phyloP scores from a whole-genome alignment of 2,888 invertebrate genomes.

The Kryphioiulus occultus region DNA sequence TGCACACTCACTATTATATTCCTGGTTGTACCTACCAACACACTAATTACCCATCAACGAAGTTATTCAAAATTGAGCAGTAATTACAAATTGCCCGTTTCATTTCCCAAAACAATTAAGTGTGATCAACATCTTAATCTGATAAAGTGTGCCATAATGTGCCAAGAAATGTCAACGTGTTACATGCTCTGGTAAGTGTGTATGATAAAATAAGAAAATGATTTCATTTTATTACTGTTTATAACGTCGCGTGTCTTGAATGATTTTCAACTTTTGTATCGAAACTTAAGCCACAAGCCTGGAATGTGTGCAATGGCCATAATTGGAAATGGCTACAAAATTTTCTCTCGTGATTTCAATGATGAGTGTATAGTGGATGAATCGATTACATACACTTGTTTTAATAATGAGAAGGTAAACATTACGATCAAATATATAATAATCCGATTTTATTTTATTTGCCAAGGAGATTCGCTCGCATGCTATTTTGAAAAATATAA shows the following conservation, averaged over 20 bases:
- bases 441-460: background rate
- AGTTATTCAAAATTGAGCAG: background rate
- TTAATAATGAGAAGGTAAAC: background rate
- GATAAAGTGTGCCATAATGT: background rate
- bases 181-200: slow-evolving; percentile 18
- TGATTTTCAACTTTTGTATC: background rate
- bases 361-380: background rate
- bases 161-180: background rate
- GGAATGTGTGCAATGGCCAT: background rate
- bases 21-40: background rate
- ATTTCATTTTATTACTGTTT: too few relatives aligned
- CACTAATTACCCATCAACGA: background rate
- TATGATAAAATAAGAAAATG: background rate
- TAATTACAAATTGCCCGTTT: background rate
- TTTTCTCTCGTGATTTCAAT: background rate
- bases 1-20: background rate
- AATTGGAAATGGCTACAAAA: background rate
- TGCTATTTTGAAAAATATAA: background rate
- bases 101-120: background rate
- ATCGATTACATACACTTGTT: background rate
- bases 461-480: background rate
- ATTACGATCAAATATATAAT: background rate
- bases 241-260: background rate
- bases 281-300: background rate
- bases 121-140: background rate